phyloP scores from a whole-genome alignment of 2,113 vertebrate species.

The Tragulus kanchil region DNA sequence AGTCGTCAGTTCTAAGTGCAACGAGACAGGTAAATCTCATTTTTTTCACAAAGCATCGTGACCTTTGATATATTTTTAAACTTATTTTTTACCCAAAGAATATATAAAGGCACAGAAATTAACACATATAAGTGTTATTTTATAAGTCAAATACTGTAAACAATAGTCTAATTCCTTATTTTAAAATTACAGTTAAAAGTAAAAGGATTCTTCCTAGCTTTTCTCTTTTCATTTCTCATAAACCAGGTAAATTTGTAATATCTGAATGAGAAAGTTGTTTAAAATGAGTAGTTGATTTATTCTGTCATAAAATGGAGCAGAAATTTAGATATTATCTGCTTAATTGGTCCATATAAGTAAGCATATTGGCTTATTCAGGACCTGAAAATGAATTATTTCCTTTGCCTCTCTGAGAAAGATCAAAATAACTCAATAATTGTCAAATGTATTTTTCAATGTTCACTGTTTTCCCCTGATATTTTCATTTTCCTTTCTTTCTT shows the following conservation, averaged over 20 bases:
- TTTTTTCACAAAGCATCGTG: neutral
- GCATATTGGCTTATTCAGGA: neutral
- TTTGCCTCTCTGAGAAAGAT: conserved; percentile 19
- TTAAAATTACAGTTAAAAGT: conserved; percentile 26
- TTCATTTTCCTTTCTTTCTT: neutral
- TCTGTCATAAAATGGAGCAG: conserved; percentile 14
- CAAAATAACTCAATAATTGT: neutral
- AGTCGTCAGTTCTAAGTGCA: conserved; percentile 97
- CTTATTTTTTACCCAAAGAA: too few relatives aligned
- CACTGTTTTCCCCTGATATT: neutral
- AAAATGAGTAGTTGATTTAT: conserved; percentile 5
- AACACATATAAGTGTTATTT: neutral
- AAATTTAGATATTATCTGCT: neutral
- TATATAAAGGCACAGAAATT: neutral
- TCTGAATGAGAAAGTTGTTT: neutral
- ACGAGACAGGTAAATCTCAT: conserved; percentile 94
- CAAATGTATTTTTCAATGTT: conserved; percentile 1
- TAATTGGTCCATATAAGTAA: neutral
- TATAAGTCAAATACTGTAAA: neutral
- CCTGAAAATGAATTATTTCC: neutral
- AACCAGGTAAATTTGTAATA: neutral
- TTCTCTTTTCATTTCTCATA: conserved; percentile 1
- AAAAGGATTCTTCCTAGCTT: neutral
- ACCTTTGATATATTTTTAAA: neutral
- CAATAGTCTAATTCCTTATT: neutral